Evolutionary conservation across 2,888 invertebrate genomes (phyloP).

Genomic region (Augiades crinisus): DNA sequence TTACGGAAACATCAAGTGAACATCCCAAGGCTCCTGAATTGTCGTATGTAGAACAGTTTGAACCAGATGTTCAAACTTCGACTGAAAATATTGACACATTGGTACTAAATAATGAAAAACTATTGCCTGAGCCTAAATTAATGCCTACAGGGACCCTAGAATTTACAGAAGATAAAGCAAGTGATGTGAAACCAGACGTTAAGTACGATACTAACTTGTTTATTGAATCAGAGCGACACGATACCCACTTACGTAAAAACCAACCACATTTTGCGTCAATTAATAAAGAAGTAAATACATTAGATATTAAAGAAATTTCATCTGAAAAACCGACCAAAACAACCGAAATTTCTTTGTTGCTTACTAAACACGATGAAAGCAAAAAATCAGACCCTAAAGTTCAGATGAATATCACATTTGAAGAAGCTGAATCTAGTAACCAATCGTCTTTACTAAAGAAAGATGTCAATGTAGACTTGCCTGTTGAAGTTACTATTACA

Average conservation of each 20-base stretch:
- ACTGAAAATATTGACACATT: conserved; percentile 48
- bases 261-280: not conserved
- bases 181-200: conserved; percentile 31
- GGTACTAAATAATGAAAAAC: conserved; percentile 40
- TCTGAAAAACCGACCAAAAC: conserved; percentile 39
- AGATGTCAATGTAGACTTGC: conserved; percentile 60
- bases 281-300: not conserved
- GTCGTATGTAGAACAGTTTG: conserved; percentile 52
- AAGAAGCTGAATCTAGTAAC: conserved; percentile 47
- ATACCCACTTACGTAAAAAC: conserved; percentile 40
- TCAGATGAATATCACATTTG: conserved; percentile 56
- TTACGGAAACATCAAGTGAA: conserved; percentile 47
- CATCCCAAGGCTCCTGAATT: conserved; percentile 42
- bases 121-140: conserved; percentile 55
- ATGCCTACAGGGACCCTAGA: conserved; percentile 43
- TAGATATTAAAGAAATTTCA: not conserved
- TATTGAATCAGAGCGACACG: conserved; percentile 59
- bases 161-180: conserved; percentile 4
- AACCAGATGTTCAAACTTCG: conserved; percentile 45
- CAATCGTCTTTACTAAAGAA: conserved; percentile 56
- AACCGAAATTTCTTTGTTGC: conserved; percentile 61
- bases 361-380: conserved; percentile 49
- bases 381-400: conserved; percentile 54
- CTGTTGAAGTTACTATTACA: conserved; percentile 53
- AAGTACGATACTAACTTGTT: conserved; percentile 49